Conservation (phyloP, 2,113 vertebrate species). For the Tauraco erythrolophus region DNA sequence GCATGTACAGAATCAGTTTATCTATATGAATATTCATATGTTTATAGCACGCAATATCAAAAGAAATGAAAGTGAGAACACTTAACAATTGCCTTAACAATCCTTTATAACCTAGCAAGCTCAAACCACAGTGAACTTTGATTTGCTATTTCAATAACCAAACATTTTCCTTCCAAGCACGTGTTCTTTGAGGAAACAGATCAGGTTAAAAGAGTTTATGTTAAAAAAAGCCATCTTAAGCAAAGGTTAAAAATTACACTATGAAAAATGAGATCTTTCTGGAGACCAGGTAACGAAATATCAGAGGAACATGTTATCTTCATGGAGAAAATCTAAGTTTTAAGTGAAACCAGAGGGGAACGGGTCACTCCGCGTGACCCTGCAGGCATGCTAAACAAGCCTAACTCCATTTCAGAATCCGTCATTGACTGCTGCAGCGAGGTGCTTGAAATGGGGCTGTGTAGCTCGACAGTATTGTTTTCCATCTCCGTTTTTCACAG, state of each 20-base stretch:
- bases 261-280: conserved; percentile 53
- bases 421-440: neutral
- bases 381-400: conserved; percentile 34
- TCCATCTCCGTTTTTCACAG: conserved; percentile 45
- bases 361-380: conserved; percentile 51
- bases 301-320: conserved; percentile 44
- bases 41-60: neutral
- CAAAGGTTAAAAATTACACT: conserved; percentile 49
- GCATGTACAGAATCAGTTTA: neutral
- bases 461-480: conserved; percentile 39
- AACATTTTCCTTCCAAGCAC: neutral
- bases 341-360: conserved; percentile 67
- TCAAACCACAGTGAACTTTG: neutral
- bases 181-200: neutral
- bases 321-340: conserved; percentile 45
- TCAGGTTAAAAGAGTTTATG: conserved; percentile 17
- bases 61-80: conserved; percentile 4
- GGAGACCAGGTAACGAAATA: conserved; percentile 51
- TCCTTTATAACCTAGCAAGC: neutral
- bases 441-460: conserved; percentile 63
- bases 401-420: conserved; percentile 51
- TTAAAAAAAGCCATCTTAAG: conserved; percentile 12
- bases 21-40: neutral
- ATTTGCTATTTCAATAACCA: neutral
- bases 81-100: neutral